Percentiles rank a stretch among this genome's conserved stretches.
These are phyloP conservation scores for Micronycteris hirsuta DNA, from an alignment of 2,113 vertebrate species.

Conservation along the genomic window DNA sequence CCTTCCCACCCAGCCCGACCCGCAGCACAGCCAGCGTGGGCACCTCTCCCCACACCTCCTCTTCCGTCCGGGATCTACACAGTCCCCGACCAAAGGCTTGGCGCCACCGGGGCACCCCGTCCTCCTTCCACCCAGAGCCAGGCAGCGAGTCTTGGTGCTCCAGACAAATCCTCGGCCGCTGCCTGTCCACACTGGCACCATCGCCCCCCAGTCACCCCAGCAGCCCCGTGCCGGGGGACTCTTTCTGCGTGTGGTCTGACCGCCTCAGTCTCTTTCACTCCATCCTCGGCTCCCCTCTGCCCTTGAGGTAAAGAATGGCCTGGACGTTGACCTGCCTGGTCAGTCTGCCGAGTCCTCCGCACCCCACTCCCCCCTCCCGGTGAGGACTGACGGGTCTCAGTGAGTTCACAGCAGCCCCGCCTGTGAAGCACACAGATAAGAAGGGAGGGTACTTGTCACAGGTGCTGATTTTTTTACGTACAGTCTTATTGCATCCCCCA, in stretches of 20 bases:
- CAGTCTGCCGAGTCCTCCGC: background rate
- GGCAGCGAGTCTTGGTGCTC: background rate
- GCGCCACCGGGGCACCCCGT: background rate
- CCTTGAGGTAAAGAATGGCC: background rate
- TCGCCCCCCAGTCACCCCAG: background rate
- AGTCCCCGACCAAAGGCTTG: background rate
- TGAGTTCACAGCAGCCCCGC: rapidly evolving
- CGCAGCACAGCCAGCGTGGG: background rate
- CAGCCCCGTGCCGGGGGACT: background rate
- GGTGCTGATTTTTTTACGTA: background rate
- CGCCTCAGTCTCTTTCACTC: background rate
- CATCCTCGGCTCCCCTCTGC: background rate
- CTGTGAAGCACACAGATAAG: background rate
- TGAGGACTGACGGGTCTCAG: background rate
- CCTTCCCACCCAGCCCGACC: background rate
- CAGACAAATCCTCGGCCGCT: rapidly evolving
- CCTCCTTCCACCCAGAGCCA: background rate
- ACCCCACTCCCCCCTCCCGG: too few relatives aligned
- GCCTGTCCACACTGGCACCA: background rate
- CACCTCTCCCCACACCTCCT: background rate
- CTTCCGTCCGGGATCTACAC: background rate
- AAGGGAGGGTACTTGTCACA: rapidly evolving
- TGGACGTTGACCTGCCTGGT: too few relatives aligned
- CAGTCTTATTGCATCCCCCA: background rate
- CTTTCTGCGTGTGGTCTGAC: background rate